A percentile compares a stretch with the other conserved stretches of the same genome.
Conservation (phyloP, 1,140 invertebrate species). For the Ephestia elutella region DNA sequence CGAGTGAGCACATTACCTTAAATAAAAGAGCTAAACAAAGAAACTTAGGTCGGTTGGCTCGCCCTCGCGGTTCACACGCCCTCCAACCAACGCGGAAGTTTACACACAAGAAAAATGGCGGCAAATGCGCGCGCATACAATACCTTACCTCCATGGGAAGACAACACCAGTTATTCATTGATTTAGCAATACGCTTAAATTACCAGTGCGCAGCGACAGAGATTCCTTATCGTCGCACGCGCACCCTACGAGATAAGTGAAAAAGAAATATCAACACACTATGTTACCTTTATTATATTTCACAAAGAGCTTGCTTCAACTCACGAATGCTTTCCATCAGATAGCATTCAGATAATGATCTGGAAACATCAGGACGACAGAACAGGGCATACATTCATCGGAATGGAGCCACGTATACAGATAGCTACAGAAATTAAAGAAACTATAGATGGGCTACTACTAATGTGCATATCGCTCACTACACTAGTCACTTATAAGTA, state of each 20-base stretch:
- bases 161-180: background rate
- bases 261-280: background rate
- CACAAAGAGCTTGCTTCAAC: background rate
- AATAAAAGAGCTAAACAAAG: conserved; percentile 45
- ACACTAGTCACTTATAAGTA: no score
- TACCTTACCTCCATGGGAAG: conserved; percentile 1
- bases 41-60: conserved; percentile 52
- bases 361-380: background rate
- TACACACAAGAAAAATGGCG: conserved; percentile 29
- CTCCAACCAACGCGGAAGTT: conserved; percentile 44
- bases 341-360: background rate
- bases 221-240: background rate
- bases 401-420: background rate
- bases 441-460: background rate
- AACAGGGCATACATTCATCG: background rate
- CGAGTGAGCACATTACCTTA: background rate
- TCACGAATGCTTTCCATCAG: conserved; percentile 1
- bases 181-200: background rate
- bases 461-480: background rate
- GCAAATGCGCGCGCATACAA: conserved; percentile 9
- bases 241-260: background rate
- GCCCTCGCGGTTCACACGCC: conserved; percentile 51
- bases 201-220: background rate
- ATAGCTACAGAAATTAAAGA: background rate
- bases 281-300: conserved; percentile 4